These are phyloP conservation scores for Lindbergichthys nudifrons DNA, from an alignment of 2,797 vertebrate genomes.

Conservation along the genomic window DNA sequence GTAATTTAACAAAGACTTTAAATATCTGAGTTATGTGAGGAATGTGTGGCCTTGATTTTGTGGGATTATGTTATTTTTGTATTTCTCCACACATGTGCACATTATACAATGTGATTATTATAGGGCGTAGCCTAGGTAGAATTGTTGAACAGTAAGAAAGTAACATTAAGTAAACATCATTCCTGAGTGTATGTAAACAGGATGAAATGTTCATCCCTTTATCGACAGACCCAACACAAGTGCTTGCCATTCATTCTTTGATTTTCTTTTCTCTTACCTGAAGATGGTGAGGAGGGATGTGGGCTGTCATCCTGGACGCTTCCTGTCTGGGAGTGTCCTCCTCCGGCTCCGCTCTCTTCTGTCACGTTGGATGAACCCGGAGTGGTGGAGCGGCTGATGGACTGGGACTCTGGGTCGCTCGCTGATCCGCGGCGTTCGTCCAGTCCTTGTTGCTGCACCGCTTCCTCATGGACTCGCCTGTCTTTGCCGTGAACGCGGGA, in stretches of 20 bases:
- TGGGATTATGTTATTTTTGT: slow-evolving; percentile 62
- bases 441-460: slow-evolving; percentile 85
- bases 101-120: background rate
- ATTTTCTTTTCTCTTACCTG: slow-evolving; percentile 86
- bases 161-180: background rate
- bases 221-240: slow-evolving; percentile 9
- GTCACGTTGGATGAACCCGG: slow-evolving; percentile 98
- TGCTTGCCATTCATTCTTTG: slow-evolving; percentile 16
- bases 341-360: slow-evolving; percentile 95
- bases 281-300: slow-evolving; percentile 97
- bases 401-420: slow-evolving; percentile 98
- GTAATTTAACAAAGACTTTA: slow-evolving; percentile 86
- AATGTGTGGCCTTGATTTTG: slow-evolving; percentile 84
- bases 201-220: background rate
- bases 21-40: slow-evolving; percentile 85
- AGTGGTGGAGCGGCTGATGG: slow-evolving; percentile 98
- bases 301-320: slow-evolving; percentile 98
- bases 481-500: slow-evolving; percentile 96
- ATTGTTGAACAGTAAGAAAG: background rate
- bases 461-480: slow-evolving; percentile 90
- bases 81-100: background rate
- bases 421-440: slow-evolving; percentile 97
- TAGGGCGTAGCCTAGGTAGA: background rate
- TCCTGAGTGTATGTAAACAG: background rate
- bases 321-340: slow-evolving; percentile 95